Conservation (phyloP, 2,797 vertebrate species). For the Danio kyathit region DNA sequence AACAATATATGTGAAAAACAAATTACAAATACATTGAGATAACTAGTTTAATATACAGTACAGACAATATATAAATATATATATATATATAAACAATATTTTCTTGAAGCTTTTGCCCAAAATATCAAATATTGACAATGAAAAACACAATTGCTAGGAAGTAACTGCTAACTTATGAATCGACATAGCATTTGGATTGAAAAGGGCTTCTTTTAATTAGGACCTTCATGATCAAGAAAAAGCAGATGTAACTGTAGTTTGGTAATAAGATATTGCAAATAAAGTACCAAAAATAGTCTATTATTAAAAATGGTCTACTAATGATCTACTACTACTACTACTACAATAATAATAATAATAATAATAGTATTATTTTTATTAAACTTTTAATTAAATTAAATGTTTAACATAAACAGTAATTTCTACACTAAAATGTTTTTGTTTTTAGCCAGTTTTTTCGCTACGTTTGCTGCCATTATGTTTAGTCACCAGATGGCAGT, state of each 20-base stretch:
- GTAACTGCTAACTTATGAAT: not conserved
- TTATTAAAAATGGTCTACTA: too few relatives aligned
- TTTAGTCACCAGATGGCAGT: slow-evolving; percentile 68
- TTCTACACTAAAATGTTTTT: too few relatives aligned
- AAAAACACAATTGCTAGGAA: not conserved
- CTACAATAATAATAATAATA: too few relatives aligned
- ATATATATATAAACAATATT: too few relatives aligned
- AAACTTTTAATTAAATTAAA: too few relatives aligned
- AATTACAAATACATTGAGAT: not conserved
- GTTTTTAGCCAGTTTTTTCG: not conserved
- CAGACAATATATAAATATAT: too few relatives aligned
- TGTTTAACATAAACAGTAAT: too few relatives aligned
- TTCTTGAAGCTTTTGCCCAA: too few relatives aligned
- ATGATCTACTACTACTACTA: too few relatives aligned
- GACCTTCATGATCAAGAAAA: not conserved
- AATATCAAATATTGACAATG: not conserved
- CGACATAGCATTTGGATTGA: not conserved
- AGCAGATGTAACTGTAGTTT: not conserved
- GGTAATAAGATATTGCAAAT: not conserved
- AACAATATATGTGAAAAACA: not conserved
- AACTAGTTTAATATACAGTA: not conserved
- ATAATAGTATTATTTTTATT: too few relatives aligned
- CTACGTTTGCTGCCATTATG: slow-evolving; percentile 36
- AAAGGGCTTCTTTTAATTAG: not conserved
- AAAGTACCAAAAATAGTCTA: not conserved